Evolutionary conservation across 2,113 vertebrate species (phyloP), one percentile per base, ranked within the genome.

Genomic region (Passer domesticus): DNA sequence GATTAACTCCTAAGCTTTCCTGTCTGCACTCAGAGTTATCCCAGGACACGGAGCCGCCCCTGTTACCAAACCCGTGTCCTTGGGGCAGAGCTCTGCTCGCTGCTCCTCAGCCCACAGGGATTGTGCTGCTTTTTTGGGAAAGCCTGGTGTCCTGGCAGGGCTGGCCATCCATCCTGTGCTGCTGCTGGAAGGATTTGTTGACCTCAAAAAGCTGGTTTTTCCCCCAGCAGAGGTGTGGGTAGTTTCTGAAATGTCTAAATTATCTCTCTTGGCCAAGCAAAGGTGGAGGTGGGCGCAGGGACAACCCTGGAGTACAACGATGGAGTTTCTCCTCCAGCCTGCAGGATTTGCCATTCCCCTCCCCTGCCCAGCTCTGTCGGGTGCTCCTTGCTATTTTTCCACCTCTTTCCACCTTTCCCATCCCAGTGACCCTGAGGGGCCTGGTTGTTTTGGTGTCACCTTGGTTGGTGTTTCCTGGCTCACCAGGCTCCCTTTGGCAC

Each of bases 1-100:
- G 66, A 90, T 96, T 92, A 94, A 67, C 87, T 63, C 76, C 2
- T 95, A 90, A 95, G 91, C 94, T 95, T 89, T 95, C 85, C 94
- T 89, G 95, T 90, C 96, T 96, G 94, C 15, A 6, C 88, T 11
- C 22, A 0, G 5, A 93, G 96, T 93, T 52, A 96, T 15, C 73
- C 3, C 41, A 92, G 96, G 96, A 89, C 95, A 81, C n/a, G 3
- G 6, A 22, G 37, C 81, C 2, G 5, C 87, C 90, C 52, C 17
- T 1, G 14, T 68, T 37, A 28, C 3, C 58, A 23, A 72, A 31
- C 2, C 0, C 0, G 64, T 69, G 87, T 23, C 94, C 96, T 96
- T 75, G 93, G 87, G 93, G 70, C 89, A 24, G 33, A 14, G 74
- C 11, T 47, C 93, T 47, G 68, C 91, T 47, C 55, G 35, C 58